Evolutionary conservation across 1,140 invertebrate species (phyloP).

Genomic region (Drosophila lowei): DNA sequence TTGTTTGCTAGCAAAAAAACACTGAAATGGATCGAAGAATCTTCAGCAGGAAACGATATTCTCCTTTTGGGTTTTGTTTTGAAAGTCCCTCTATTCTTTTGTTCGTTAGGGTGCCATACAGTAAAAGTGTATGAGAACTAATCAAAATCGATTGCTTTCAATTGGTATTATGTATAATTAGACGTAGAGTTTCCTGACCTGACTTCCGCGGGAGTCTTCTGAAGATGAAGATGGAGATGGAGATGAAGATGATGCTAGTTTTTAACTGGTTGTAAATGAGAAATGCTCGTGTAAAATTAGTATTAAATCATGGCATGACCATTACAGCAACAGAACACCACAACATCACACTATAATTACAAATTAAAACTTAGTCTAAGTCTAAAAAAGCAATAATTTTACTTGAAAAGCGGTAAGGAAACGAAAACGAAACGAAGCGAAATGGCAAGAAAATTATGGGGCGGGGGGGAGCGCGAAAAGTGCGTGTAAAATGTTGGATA

Average conservation of each 20-base stretch:
- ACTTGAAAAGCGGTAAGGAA: constrained; percentile 52
- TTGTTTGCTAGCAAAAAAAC: constrained; percentile 39
- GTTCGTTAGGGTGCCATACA: constrained; percentile 38
- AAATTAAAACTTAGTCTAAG: constrained; percentile 65
- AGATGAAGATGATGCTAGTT: constrained; percentile 59
- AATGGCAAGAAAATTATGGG: constrained; percentile 30
- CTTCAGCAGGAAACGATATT: constrained; percentile 31
- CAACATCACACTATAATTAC: constrained; percentile 57
- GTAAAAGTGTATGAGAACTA: constrained; percentile 35
- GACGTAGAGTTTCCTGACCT: constrained; percentile 23
- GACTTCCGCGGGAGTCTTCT: constrained; percentile 27
- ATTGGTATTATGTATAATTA: constrained; percentile 15
- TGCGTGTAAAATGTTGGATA: constrained; percentile 44
- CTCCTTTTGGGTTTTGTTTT: constrained; percentile 11
- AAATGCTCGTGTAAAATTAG: constrained; percentile 69
- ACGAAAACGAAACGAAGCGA: constrained; percentile 9
- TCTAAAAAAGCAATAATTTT: constrained; percentile 76
- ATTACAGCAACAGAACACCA: constrained; percentile 26
- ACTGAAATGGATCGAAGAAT: constrained; percentile 13
- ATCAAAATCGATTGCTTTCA: constrained; percentile 40
- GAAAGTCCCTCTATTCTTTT: constrained; percentile 14
- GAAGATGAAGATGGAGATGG: background rate
- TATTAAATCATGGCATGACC: constrained; percentile 48
- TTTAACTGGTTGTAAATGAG: constrained; percentile 76
- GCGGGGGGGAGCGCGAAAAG: background rate